Percentiles rank a stretch among this genome's conserved stretches.
phyloP scores from a whole-genome alignment of 2,113 vertebrate genomes.

The Holacanthus passer region DNA sequence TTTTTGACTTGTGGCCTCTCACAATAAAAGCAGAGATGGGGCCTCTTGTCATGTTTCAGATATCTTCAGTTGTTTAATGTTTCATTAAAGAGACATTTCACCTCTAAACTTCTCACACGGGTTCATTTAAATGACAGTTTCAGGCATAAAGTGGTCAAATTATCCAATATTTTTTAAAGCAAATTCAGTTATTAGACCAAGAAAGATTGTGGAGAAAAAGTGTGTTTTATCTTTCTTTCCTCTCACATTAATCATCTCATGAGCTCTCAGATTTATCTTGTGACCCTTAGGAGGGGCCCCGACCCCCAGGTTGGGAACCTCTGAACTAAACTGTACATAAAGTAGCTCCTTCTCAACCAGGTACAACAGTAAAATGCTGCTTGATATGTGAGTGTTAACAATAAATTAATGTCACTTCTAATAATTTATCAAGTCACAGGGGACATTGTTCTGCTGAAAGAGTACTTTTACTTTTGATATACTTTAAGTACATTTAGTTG shows the following conservation, averaged over 20 bases:
- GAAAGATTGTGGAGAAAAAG: no score
- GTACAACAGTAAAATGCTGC: background rate
- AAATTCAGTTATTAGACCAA: no score
- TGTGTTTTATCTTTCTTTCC: no score
- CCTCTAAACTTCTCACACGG: background rate
- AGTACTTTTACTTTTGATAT: background rate
- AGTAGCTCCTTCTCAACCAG: background rate
- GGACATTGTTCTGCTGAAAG: background rate
- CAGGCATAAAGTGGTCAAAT: background rate
- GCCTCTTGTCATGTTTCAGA: background rate
- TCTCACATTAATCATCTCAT: background rate
- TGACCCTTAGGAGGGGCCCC: no score
- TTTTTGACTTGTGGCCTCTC: no score
- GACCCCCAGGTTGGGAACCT: background rate
- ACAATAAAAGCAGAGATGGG: no score
- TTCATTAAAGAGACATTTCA: background rate
- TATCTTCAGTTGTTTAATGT: no score
- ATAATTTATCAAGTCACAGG: background rate
- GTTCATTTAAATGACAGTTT: background rate
- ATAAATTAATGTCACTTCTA: background rate
- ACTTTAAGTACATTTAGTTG: background rate
- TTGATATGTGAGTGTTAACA: background rate
- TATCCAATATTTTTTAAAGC: background rate
- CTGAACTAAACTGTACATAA: background rate
- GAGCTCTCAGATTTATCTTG: background rate